Evolutionary conservation across 2,888 invertebrate genomes (phyloP), one percentile per base, ranked within the genome.

Genomic region (Xestia ashworthii): DNA sequence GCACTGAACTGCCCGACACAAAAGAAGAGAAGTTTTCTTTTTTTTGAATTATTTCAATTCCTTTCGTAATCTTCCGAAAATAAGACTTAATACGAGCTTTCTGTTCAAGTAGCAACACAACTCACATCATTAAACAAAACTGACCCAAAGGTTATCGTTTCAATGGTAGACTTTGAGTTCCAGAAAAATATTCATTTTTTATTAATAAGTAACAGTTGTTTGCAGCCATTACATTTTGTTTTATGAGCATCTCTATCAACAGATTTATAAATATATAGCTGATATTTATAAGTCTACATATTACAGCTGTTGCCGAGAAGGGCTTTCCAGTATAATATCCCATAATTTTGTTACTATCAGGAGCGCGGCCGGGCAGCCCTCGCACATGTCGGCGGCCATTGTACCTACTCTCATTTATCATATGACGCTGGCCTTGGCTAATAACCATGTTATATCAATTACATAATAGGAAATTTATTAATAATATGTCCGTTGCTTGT

Each of bases 391-490:
- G 25, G 14, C 12, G 67, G 64, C 50, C 71, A 62, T 53, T 53
- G 68, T 64, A 55, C 55, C 22, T 38, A 68, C 72, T 76, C 53
- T 83, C 41, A 76, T 62, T 80, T 55, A 83, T 79, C 75, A 79
- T 83, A 83, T 71, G 74, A 79, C 66, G 16, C 41, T 16, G 58
- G 41, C 67, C 53, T 73, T 70, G 64, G 38, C 50, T 71, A 76
- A 80, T 73, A 71, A 67, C 44, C 44, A 64, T 71, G 71, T 81
- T 74, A 84, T 84, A 73, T 73, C 38, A 71, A 71, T 73, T 76
- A 83, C 55, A 83, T 22, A 76, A 80, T 60, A 80, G 69, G 46
- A 76, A 58, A 66, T 68, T 32, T 19, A 71, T 50, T 41, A 66
- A 12, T 64, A 32, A 41, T 9, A 41, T 67, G 32, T 64, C 41